phyloP scores from a whole-genome alignment of 1,140 invertebrate genomes.

The Macrobrachium nipponense region DNA sequence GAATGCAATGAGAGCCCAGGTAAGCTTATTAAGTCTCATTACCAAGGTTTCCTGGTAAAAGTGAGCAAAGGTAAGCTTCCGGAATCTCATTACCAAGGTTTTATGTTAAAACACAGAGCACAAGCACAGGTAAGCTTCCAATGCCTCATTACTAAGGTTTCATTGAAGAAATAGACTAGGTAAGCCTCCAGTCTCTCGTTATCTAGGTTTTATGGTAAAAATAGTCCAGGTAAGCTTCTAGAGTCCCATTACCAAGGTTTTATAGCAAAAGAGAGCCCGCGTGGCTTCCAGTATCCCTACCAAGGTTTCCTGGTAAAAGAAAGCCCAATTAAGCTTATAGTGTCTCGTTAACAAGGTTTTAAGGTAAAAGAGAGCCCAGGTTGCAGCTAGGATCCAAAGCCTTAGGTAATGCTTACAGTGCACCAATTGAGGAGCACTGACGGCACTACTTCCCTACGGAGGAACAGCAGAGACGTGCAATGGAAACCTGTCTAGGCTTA shows the following conservation, averaged over 20 bases:
- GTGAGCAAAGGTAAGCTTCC: neutral
- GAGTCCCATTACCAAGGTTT: neutral
- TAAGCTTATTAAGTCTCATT: slow-evolving; percentile 64
- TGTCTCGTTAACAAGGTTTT: neutral
- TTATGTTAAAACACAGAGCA: neutral
- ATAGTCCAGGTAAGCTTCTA: neutral
- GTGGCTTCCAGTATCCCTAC: slow-evolving; percentile 65
- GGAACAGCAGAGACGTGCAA: too few relatives aligned
- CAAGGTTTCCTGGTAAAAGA: neutral
- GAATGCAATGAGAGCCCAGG: slow-evolving; percentile 81
- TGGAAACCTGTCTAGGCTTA: too few relatives aligned
- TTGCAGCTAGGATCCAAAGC: too few relatives aligned
- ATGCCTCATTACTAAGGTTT: neutral
- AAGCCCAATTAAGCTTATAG: neutral
- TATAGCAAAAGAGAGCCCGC: slow-evolving; percentile 75
- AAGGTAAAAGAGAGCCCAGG: too few relatives aligned
- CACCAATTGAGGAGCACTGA: too few relatives aligned
- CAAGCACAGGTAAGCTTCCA: too few relatives aligned
- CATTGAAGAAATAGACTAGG: too few relatives aligned
- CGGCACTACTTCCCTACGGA: too few relatives aligned
- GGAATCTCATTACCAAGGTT: neutral
- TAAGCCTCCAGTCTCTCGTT: neutral
- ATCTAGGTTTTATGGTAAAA: neutral
- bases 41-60: neutral
- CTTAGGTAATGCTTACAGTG: too few relatives aligned